Conservation (phyloP, 2,888 invertebrate genomes). For the Disparrhopalites patrizii region DNA sequence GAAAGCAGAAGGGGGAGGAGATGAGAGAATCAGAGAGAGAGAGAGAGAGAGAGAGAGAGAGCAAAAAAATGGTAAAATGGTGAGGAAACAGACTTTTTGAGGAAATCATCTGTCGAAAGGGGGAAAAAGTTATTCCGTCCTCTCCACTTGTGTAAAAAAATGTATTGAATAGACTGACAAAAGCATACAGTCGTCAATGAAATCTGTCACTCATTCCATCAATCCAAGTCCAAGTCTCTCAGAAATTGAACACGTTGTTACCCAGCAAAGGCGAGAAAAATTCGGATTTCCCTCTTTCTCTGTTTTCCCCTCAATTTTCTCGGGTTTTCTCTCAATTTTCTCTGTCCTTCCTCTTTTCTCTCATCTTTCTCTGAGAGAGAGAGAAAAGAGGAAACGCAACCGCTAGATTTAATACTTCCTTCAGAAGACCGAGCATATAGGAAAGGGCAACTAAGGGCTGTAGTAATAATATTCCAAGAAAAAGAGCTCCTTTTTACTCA, state of each 20-base stretch:
- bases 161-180: slow-evolving; percentile 1
- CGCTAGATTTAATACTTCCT: too few species aligned
- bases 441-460: too few species aligned
- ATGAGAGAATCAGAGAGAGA: neutral
- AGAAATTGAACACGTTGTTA: too few species aligned
- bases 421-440: too few species aligned
- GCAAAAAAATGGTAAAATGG: too few species aligned
- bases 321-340: neutral
- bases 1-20: neutral
- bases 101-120: neutral
- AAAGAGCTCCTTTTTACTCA: too few species aligned
- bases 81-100: neutral
- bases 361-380: too few species aligned
- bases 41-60: neutral
- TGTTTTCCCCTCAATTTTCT: too few species aligned
- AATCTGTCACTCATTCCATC: slow-evolving; percentile 24
- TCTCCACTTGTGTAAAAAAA: slow-evolving; percentile 4
- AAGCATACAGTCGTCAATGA: slow-evolving; percentile 7
- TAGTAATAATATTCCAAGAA: too few species aligned
- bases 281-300: too few species aligned
- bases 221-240: neutral
- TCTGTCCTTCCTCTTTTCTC: neutral
- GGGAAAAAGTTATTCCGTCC: slow-evolving; percentile 6
- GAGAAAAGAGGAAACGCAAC: too few species aligned
- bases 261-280: too few species aligned